A percentile compares a stretch with the other conserved stretches of the same genome.
Conservation (phyloP, 2,888 invertebrate genomes). For the Loripinus fragilis region DNA sequence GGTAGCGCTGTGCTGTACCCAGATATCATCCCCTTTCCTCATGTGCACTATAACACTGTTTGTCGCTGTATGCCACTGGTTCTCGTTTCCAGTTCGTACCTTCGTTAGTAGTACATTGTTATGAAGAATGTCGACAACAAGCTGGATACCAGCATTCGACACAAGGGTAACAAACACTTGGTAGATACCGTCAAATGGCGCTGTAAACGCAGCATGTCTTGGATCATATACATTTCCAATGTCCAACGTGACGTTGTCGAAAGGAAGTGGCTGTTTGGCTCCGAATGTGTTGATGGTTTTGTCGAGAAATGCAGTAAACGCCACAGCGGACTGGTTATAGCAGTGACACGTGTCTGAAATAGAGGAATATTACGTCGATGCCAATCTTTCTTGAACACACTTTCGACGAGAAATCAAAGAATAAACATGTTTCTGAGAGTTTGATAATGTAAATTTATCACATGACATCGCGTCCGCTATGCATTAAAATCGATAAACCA, state of each 20-base stretch:
- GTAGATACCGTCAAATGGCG: constrained; percentile 79
- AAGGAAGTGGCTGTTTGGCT: constrained; percentile 61
- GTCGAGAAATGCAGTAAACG: constrained; percentile 53
- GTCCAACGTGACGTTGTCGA: constrained; percentile 79
- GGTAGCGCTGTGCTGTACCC: constrained; percentile 50
- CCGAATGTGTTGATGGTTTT: constrained; percentile 44
- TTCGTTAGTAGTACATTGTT: constrained; percentile 35
- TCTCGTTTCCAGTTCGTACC: constrained; percentile 48
- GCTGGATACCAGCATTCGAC: constrained; percentile 66
- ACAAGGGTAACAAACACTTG: constrained; percentile 78
- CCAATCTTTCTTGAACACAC: neutral
- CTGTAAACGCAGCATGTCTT: constrained; percentile 76
- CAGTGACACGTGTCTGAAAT: constrained; percentile 44
- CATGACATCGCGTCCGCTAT: neutral
- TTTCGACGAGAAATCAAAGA: neutral
- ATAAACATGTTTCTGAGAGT: neutral
- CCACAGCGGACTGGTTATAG: constrained; percentile 30
- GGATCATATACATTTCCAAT: constrained; percentile 75
- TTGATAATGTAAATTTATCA: neutral
- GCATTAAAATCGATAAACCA: neutral
- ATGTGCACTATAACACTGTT: constrained; percentile 43
- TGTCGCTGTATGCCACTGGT: constrained; percentile 42
- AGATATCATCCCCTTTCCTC: constrained; percentile 50
- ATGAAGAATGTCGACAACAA: constrained; percentile 44
- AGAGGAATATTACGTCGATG: neutral